phyloP scores from a whole-genome alignment of 2,888 invertebrate genomes.

The Tachina lurida region DNA sequence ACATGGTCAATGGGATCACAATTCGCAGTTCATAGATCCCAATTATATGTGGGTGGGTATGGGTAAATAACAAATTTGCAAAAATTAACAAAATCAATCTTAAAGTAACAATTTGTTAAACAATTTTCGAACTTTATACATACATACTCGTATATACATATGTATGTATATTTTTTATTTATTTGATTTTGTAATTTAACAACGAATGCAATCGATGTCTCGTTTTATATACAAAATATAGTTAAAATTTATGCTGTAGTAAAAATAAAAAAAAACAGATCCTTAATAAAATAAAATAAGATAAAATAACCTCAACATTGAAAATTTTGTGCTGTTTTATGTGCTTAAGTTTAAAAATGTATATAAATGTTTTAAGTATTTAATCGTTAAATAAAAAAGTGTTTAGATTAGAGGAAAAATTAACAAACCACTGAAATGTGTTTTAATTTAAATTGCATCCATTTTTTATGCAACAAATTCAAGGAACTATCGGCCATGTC shows the following conservation, averaged over 20 bases:
- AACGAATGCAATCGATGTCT: conserved; percentile 70
- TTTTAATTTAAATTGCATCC: background rate
- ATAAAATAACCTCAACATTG: conserved; percentile 24
- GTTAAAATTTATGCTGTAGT: background rate
- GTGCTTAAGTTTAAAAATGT: conserved; percentile 39
- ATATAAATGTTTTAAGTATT: conserved; percentile 32
- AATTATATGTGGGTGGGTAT: conserved; percentile 87
- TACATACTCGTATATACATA: background rate
- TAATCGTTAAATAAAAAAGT: conserved; percentile 37
- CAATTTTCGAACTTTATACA: background rate
- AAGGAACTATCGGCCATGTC: too few species aligned
- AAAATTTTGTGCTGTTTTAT: conserved; percentile 62
- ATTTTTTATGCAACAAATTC: too few species aligned
- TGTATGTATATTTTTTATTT: conserved; percentile 35
- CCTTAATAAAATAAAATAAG: too few species aligned
- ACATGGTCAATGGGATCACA: conserved; percentile 83
- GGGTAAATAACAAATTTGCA: conserved; percentile 80
- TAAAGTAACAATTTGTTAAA: background rate
- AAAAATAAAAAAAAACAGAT: background rate
- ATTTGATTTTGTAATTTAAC: conserved; percentile 62
- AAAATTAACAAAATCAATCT: background rate
- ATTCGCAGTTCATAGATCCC: conserved; percentile 86
- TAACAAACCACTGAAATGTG: background rate
- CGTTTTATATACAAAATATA: conserved; percentile 41
- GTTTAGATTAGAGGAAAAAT: conserved; percentile 35